phyloP scores from a whole-genome alignment of 2,888 invertebrate species.

The Clepsis dumicolana region DNA sequence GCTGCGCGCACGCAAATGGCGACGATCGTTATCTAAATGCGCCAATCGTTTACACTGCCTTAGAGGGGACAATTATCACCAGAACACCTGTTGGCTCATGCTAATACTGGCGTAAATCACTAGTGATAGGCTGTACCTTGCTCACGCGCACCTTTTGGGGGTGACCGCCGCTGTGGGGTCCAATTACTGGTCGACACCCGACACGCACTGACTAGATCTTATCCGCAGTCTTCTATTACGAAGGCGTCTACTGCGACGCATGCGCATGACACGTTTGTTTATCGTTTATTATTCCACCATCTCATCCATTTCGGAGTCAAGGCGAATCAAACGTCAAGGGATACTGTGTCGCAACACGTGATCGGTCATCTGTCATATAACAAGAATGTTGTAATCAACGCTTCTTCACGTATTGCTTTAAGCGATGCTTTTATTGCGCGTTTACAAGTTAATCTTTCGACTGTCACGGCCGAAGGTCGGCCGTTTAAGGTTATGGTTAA shows the following conservation, averaged over 20 bases:
- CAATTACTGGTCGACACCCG: constrained; percentile 50
- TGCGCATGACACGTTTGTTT: neutral
- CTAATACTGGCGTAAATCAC: constrained; percentile 59
- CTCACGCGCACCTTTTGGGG: constrained; percentile 52
- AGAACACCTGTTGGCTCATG: constrained; percentile 66
- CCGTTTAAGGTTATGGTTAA: constrained; percentile 71
- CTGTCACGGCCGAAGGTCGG: constrained; percentile 66
- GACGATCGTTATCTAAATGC: constrained; percentile 70
- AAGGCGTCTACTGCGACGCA: neutral
- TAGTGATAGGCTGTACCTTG: constrained; percentile 36
- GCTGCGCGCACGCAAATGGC: constrained; percentile 62
- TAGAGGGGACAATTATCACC: constrained; percentile 70
- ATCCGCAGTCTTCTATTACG: constrained; percentile 21
- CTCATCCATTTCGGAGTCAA: constrained; percentile 45
- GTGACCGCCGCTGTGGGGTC: constrained; percentile 44
- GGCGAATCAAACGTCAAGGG: constrained; percentile 45
- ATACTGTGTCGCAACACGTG: constrained; percentile 30
- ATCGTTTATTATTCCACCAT: constrained; percentile 18
- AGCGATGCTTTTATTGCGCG: constrained; percentile 52
- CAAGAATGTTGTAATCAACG: constrained; percentile 45
- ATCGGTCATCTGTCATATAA: constrained; percentile 40
- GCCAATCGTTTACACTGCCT: constrained; percentile 63
- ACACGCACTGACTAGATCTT: constrained; percentile 35
- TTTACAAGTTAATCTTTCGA: constrained; percentile 66
- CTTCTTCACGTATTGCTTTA: constrained; percentile 49